phyloP scores from a whole-genome alignment of 2,888 invertebrate genomes.

The Tachina lurida region DNA sequence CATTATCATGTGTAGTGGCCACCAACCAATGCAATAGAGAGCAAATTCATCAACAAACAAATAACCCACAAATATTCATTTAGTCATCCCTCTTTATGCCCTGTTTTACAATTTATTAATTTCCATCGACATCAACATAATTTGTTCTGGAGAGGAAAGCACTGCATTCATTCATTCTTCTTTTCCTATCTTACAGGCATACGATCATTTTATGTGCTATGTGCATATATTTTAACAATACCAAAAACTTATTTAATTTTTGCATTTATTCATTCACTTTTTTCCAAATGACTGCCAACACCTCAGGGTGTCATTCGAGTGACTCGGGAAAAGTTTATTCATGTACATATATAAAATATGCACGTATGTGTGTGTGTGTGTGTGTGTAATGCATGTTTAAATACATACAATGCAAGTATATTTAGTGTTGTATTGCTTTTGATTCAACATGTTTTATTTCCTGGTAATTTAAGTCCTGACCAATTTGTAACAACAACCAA shows the following conservation, averaged over 20 bases:
- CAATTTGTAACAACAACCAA: conserved; percentile 41
- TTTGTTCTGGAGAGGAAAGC: conserved; percentile 2
- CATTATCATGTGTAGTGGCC: conserved; percentile 25
- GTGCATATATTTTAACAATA: conserved; percentile 29
- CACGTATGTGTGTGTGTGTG: not conserved
- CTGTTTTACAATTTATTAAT: conserved; percentile 44
- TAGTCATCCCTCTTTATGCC: conserved; percentile 19
- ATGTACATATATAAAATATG: not conserved
- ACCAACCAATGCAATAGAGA: conserved; percentile 37
- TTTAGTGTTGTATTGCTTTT: not conserved
- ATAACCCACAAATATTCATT: conserved; percentile 34
- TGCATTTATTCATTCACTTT: conserved; percentile 45
- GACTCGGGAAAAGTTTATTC: conserved; percentile 12
- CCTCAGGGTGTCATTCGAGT: conserved; percentile 81
- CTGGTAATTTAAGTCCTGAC: conserved; percentile 51
- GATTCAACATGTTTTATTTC: conserved; percentile 15
- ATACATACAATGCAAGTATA: not conserved
- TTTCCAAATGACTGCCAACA: conserved; percentile 83
- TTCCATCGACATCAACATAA: conserved; percentile 38
- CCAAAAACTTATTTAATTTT: conserved; percentile 60
- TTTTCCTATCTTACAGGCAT: not conserved
- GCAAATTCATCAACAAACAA: conserved; percentile 45
- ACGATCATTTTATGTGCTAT: conserved; percentile 18
- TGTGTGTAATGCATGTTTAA: too few species aligned
- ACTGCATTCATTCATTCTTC: conserved; percentile 13